These are phyloP conservation scores for Aurelia coerulea DNA, from an alignment of 30 jellyfish, hydroid and myxozoan species.

Conservation along the genomic window DNA sequence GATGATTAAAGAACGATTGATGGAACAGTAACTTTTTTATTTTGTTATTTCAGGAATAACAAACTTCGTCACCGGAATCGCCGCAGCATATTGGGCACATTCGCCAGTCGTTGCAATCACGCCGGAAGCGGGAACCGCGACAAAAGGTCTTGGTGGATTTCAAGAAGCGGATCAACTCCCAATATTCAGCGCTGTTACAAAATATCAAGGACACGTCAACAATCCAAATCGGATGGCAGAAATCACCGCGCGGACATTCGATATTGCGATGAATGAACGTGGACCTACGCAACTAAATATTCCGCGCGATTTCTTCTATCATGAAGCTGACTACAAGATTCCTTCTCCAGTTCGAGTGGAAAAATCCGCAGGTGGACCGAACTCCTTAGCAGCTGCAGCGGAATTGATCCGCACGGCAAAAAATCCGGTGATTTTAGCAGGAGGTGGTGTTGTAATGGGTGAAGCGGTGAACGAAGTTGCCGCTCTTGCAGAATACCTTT, in stretches of 20 bases:
- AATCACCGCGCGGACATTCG: slow-evolving; percentile 84
- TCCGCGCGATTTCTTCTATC: slow-evolving; percentile 87
- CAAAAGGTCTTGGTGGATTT: slow-evolving; percentile 91
- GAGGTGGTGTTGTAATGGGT: slow-evolving; percentile 90
- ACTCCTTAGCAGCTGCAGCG: slow-evolving; percentile 66
- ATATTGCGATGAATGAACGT: slow-evolving; percentile 84
- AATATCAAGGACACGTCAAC: slow-evolving; percentile 90
- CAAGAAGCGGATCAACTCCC: slow-evolving; percentile 92
- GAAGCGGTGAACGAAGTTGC: slow-evolving; percentile 60
- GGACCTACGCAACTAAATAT: slow-evolving; percentile 92
- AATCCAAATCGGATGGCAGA: slow-evolving; percentile 89
- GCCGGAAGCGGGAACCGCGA: slow-evolving; percentile 92
- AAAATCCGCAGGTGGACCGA: slow-evolving; percentile 84
- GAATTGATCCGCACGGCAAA: slow-evolving; percentile 72
- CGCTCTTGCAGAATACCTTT: slow-evolving; percentile 66
- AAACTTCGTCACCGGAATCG: slow-evolving; percentile 81
- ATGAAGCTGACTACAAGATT: slow-evolving; percentile 69
- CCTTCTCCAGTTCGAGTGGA: slow-evolving; percentile 77
- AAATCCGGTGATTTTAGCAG: slow-evolving; percentile 81
- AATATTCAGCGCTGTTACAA: slow-evolving; percentile 71
- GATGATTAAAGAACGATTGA: no score
- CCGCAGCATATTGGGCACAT: slow-evolving; percentile 98
- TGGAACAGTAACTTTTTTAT: neutral
- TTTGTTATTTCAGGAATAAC: slow-evolving; percentile 70
- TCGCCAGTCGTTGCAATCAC: slow-evolving; percentile 90